A percentile compares a stretch with the other conserved stretches of the same genome.
Evolutionary conservation across 2,797 vertebrate species (phyloP).

Genomic region (Botia kubotai): DNA sequence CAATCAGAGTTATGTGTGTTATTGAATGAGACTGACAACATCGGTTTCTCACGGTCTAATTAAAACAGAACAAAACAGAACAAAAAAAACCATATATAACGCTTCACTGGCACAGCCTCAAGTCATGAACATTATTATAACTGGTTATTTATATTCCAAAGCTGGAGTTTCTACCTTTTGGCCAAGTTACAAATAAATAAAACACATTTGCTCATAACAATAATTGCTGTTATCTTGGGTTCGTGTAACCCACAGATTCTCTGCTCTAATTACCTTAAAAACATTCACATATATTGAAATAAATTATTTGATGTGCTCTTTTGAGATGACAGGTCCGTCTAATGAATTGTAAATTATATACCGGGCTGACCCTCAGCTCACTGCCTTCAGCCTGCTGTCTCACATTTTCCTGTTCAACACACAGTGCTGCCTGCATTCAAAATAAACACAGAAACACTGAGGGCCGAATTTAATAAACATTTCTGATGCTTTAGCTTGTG

Average conservation of each 20-base stretch:
- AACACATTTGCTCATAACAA: conserved; percentile 2
- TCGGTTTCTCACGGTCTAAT: conserved; percentile 38
- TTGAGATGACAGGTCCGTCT: conserved; percentile 24
- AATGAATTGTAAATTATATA: conserved; percentile 25
- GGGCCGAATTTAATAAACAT: background rate
- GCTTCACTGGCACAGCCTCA: conserved; percentile 5
- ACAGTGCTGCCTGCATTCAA: background rate
- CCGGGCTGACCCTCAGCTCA: background rate
- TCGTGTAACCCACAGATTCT: conserved; percentile 17
- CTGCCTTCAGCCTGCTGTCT: background rate
- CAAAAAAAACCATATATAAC: conserved; percentile 26
- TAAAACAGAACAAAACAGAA: conserved; percentile 15
- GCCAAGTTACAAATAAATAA: conserved; percentile 19
- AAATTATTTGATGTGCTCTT: conserved; percentile 37
- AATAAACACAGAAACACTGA: background rate
- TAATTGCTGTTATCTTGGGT: conserved; percentile 10
- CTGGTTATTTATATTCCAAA: background rate
- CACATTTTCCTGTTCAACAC: background rate
- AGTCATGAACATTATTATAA: conserved; percentile 16
- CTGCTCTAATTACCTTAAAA: conserved; percentile 37
- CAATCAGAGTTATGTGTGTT: conserved; percentile 40
- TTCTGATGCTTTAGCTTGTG: background rate
- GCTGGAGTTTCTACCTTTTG: background rate
- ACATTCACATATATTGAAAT: background rate
- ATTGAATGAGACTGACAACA: conserved; percentile 48